Evolutionary conservation across 2,797 vertebrate genomes (phyloP).

Genomic region (Pelodytes ibericus): DNA sequence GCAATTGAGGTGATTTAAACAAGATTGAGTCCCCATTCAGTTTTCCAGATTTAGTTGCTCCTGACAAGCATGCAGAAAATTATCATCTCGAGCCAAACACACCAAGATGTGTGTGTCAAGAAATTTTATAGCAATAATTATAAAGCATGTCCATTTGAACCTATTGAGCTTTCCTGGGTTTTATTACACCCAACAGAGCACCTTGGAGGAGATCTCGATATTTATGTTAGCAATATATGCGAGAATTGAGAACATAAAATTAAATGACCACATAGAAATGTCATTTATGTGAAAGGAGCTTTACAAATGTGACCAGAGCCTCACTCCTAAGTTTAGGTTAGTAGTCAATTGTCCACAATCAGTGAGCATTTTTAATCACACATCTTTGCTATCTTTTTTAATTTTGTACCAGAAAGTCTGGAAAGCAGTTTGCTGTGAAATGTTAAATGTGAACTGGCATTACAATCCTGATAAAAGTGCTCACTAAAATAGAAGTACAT

Average conservation of each 20-base stretch:
- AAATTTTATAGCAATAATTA: conserved; percentile 87
- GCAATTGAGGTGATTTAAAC: conserved; percentile 68
- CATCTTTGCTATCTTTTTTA: conserved; percentile 77
- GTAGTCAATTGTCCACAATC: conserved; percentile 73
- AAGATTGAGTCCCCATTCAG: conserved; percentile 62
- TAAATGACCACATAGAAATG: conserved; percentile 91
- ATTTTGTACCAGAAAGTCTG: conserved; percentile 77
- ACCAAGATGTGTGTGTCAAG: conserved; percentile 81
- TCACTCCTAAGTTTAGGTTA: conserved; percentile 69
- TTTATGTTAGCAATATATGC: conserved; percentile 99
- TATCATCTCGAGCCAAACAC: conserved; percentile 76
- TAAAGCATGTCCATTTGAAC: conserved; percentile 93
- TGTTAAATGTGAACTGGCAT: conserved; percentile 74
- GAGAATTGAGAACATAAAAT: conserved; percentile 96
- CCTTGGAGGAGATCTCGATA: conserved; percentile 86
- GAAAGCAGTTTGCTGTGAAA: conserved; percentile 74
- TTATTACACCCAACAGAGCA: conserved; percentile 87
- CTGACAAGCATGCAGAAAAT: conserved; percentile 75
- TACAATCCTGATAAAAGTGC: conserved; percentile 71
- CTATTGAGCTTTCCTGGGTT: conserved; percentile 85
- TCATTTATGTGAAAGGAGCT: conserved; percentile 79
- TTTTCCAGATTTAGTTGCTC: conserved; percentile 60
- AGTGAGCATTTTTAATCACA: conserved; percentile 78
- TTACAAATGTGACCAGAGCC: conserved; percentile 77
- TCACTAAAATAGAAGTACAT: conserved; percentile 79